Evolutionary conservation across 2,113 vertebrate genomes (phyloP).

Genomic region (Terrapene triunguis): DNA sequence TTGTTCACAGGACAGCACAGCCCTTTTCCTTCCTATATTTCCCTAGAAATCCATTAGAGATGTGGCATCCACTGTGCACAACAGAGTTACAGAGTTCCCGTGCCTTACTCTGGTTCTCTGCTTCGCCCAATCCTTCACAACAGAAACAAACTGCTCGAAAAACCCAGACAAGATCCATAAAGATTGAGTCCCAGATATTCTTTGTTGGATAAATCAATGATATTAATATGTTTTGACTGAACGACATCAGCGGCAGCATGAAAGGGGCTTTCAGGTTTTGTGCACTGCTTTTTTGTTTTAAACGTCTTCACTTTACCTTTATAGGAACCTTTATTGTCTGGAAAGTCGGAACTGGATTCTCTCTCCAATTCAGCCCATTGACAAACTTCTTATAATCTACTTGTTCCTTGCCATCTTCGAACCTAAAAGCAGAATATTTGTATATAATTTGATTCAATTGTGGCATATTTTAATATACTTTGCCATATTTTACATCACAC

Average conservation of each 20-base stretch:
- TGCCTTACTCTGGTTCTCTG: background rate
- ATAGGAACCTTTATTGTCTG: constrained; percentile 35
- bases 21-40: background rate
- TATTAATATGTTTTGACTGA: constrained; percentile 22
- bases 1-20: background rate
- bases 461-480: background rate
- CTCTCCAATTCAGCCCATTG: constrained; percentile 87
- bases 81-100: background rate
- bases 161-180: background rate
- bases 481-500: background rate
- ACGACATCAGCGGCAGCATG: background rate
- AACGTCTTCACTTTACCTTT: constrained; percentile 79
- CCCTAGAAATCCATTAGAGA: background rate
- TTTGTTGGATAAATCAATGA: background rate
- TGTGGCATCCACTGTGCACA: background rate
- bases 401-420: constrained; percentile 79
- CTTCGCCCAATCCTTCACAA: background rate
- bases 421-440: constrained; percentile 74
- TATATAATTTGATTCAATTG: constrained; percentile 31
- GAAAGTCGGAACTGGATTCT: constrained; percentile 74
- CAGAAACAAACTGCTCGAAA: background rate
- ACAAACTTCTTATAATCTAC: constrained; percentile 87
- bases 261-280: background rate
- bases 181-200: background rate
- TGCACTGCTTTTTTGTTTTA: constrained; percentile 11